These are phyloP conservation scores for Syrmaticus mikado DNA, from an alignment of 2,113 vertebrate genomes.

Conservation along the genomic window DNA sequence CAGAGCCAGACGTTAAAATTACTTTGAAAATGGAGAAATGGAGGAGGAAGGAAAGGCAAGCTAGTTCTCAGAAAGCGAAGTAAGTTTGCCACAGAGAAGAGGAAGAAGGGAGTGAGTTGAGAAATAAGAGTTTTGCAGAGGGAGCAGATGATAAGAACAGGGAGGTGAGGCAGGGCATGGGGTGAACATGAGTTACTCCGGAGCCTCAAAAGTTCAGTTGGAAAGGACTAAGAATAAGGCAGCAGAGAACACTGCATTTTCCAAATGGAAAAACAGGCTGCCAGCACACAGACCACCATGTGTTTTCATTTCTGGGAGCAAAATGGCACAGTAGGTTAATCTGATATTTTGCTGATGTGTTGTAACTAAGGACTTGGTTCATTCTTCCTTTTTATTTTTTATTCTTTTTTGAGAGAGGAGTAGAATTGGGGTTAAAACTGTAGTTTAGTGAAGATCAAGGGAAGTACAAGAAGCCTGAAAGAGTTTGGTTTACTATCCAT, in stretches of 20 bases:
- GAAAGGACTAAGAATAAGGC: background rate
- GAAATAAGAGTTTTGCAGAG: conserved; percentile 13
- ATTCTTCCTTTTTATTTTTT: background rate
- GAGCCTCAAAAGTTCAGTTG: background rate
- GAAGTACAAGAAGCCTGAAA: background rate
- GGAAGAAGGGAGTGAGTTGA: background rate
- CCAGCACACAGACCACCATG: background rate
- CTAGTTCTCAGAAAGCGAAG: background rate
- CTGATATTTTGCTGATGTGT: background rate
- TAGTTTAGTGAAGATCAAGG: background rate
- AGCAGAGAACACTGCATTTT: background rate
- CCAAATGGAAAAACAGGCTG: background rate
- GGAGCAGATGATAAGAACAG: background rate
- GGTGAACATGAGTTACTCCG: background rate
- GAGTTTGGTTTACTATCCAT: background rate
- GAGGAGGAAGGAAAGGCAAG: background rate
- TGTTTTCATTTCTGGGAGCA: background rate
- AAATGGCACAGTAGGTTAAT: background rate
- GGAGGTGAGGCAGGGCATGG: background rate
- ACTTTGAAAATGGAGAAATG: background rate
- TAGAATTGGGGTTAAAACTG: background rate
- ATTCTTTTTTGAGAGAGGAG: background rate
- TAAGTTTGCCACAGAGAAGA: background rate
- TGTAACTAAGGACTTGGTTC: background rate
- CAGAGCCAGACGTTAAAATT: background rate